A percentile compares a stretch with the other conserved stretches of the same genome.
Evolutionary conservation across 1,140 invertebrate species (phyloP).

Genomic region (Drosophila prosaltans): DNA sequence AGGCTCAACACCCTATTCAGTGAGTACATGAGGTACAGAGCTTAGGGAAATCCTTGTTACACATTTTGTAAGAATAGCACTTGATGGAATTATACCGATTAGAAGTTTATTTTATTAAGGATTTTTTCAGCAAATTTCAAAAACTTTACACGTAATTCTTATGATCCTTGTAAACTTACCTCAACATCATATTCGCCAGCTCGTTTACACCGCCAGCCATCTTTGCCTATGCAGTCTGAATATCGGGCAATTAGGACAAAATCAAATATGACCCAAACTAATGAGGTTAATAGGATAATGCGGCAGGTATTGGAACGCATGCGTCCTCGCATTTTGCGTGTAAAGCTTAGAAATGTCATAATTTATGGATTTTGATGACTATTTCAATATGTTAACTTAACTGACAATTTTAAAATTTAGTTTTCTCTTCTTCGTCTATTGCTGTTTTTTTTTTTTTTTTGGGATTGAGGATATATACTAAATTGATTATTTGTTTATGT

Average conservation of each 20-base stretch:
- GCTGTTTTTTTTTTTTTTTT: not conserved
- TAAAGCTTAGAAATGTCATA: constrained; percentile 76
- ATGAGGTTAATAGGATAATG: constrained; percentile 95
- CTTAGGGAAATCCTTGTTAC: no score
- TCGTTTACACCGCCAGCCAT: constrained; percentile 87
- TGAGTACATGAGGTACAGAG: no score
- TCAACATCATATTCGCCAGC: constrained; percentile 84
- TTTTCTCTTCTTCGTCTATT: constrained; percentile 2
- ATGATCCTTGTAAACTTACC: constrained; percentile 64
- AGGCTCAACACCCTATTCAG: no score
- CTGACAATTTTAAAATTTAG: not conserved
- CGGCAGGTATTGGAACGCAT: constrained; percentile 96
- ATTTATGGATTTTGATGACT: constrained; percentile 17
- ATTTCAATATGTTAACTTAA: constrained; percentile 10
- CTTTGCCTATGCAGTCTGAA: constrained; percentile 92
- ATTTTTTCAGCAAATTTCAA: no score
- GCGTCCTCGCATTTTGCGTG: constrained; percentile 92
- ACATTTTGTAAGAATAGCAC: no score
- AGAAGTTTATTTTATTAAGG: no score
- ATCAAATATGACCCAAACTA: constrained; percentile 97
- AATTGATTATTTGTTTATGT: not conserved
- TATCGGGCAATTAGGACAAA: constrained; percentile 96
- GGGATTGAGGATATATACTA: not conserved
- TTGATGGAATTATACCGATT: no score
- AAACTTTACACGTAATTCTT: no score